Base-by-base conservation (phyloP, 2,113 vertebrate species). In the Leiothrix lutea region DNA sequence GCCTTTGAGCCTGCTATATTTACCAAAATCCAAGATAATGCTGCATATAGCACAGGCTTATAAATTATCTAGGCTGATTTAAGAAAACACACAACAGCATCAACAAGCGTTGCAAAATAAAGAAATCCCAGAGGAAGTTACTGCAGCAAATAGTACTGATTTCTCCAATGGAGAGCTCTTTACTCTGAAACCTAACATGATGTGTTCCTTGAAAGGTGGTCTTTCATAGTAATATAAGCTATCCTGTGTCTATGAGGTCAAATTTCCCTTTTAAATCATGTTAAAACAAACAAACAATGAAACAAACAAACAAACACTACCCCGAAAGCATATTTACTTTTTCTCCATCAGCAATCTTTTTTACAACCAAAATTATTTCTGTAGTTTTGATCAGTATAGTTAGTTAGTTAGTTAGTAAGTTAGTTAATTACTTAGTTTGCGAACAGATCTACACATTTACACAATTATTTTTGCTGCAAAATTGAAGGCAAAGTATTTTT, bases 361-460 rank as follows among this genome's bases (percentile, higher is more conserved):
- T 9, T 64, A 15, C 4, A 67, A 17, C 1, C 5, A 0, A 0
- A 54, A 4, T 22, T 36, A 0, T 47, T 80, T 22, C 40, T 40
- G 12, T 36, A 54, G 14, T 80, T 95, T 80, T 36, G 12, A 31
- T 38, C 8, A 53, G 25, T n/a, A 19, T 12, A 28, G 28, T 57
- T 75, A 19, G 9, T 57, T 44, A 58, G 8, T 64, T 92, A 28
- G 28, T 57, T 12, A 25, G 28, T n/a, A n/a, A n/a, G n/a, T n/a
- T n/a, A n/a, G n/a, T n/a, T n/a, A n/a, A n/a, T 57, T 75, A 18
- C 8, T 57, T 44, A 62, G 8, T 64, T 92, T 61, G 23, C 11
- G 36, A 80, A 44, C 6, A 58, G 6, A 33, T 28, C 9, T 73
- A 38, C 5, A 12, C 33, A 17, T 88, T 24, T 67, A 50, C 7